Percentiles rank a stretch among this genome's conserved stretches.
Conservation (phyloP, 2,888 invertebrate genomes). For the Pollenia labialis region DNA sequence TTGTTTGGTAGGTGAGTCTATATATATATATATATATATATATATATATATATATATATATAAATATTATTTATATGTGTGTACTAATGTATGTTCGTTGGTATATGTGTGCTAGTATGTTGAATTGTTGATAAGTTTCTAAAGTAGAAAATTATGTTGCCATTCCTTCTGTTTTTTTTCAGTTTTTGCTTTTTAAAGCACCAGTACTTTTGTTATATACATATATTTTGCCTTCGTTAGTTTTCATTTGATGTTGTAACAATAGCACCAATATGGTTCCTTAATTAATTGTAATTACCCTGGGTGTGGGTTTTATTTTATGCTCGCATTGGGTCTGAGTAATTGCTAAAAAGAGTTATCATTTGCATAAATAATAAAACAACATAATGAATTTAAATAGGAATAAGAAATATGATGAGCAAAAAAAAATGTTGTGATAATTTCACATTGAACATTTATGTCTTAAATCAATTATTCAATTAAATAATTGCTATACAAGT, state of each 20-base stretch:
- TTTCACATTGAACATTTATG: slow-evolving; percentile 6
- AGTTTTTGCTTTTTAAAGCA: not conserved
- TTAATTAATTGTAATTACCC: slow-evolving; percentile 58
- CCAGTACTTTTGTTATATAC: not conserved
- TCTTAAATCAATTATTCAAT: slow-evolving; percentile 58
- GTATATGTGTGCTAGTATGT: not conserved
- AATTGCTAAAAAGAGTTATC: slow-evolving; percentile 61
- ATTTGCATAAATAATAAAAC: slow-evolving; percentile 63
- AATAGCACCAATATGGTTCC: slow-evolving; percentile 51
- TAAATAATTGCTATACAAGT: slow-evolving; percentile 23
- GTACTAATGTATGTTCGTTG: not conserved
- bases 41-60: no score
- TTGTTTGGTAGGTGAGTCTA: no score
- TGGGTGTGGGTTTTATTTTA: slow-evolving; percentile 18
- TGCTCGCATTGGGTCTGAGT: slow-evolving; percentile 57
- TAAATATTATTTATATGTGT: not conserved
- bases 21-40: no score
- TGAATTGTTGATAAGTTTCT: slow-evolving; percentile 60
- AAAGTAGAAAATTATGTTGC: slow-evolving; percentile 60
- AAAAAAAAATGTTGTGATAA: not conserved
- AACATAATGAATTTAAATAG: slow-evolving; percentile 26
- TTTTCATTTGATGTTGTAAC: slow-evolving; percentile 21
- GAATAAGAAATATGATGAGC: not conserved
- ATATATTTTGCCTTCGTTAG: slow-evolving; percentile 25
- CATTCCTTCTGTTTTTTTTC: slow-evolving; percentile 6